Percentiles rank a stretch among this genome's conserved stretches.
phyloP scores from a whole-genome alignment of 2,113 vertebrate species.

The Halichoeres trimaculatus region DNA sequence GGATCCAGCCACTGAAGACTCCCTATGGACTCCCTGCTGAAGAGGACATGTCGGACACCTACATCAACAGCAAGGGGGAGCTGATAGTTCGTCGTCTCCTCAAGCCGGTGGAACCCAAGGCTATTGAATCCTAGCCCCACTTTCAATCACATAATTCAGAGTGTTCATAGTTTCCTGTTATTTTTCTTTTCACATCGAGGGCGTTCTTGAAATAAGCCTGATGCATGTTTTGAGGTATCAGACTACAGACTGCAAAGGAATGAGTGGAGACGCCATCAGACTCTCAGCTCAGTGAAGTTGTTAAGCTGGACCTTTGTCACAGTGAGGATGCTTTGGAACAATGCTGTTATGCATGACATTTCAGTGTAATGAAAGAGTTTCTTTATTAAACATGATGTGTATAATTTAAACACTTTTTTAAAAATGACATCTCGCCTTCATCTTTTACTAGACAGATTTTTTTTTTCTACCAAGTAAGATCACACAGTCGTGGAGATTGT shows the following conservation, averaged over 20 bases:
- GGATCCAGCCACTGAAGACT: constrained; percentile 91
- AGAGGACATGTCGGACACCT: constrained; percentile 86
- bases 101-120: constrained; percentile 78
- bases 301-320: no score
- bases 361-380: neutral
- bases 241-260: no score
- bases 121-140: constrained; percentile 72
- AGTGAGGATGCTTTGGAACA: no score
- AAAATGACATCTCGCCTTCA: neutral
- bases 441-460: neutral
- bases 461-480: neutral
- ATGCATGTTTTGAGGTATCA: no score
- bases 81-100: constrained; percentile 85
- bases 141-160: neutral
- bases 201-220: no score
- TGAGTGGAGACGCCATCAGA: no score
- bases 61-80: constrained; percentile 91
- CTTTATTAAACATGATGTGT: neutral
- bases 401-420: constrained; percentile 4
- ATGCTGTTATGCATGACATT: neutral
- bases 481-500: neutral
- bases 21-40: constrained; percentile 92
- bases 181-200: neutral
- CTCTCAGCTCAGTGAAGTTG: no score
- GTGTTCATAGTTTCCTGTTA: neutral